Percentiles rank a stretch among this genome's conserved stretches.
Conservation (phyloP, 2,113 vertebrate genomes). For the Ahaetulla prasina region DNA sequence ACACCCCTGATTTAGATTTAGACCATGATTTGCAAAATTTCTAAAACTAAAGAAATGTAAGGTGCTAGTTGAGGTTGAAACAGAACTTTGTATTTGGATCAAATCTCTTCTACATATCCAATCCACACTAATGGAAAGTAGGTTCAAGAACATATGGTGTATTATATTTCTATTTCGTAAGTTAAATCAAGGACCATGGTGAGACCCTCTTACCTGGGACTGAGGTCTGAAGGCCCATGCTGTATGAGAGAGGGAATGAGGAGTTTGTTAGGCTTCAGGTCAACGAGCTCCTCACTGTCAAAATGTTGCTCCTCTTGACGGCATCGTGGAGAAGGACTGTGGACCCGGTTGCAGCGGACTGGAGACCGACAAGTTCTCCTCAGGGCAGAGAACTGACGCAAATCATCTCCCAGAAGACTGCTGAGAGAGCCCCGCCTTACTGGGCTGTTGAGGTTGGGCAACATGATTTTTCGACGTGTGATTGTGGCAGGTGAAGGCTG, state of each 20-base stretch:
- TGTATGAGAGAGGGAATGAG: conserved; percentile 80
- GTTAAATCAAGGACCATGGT: neutral
- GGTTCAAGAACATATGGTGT: neutral
- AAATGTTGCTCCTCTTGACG: conserved; percentile 48
- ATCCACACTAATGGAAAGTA: neutral
- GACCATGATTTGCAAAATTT: neutral
- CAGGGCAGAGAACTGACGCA: conserved; percentile 75
- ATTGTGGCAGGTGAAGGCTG: conserved; percentile 68
- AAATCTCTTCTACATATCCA: neutral
- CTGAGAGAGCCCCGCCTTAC: conserved; percentile 72
- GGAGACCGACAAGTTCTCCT: conserved; percentile 73
- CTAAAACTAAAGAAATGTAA: neutral
- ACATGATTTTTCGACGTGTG: conserved; percentile 69
- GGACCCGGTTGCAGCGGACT: conserved; percentile 63
- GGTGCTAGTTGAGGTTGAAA: neutral
- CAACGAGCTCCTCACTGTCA: neutral
- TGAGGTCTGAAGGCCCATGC: conserved; percentile 80
- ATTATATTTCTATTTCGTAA: neutral
- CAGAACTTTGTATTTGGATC: neutral
- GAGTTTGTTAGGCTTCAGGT: conserved; percentile 75
- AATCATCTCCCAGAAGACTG: conserved; percentile 81
- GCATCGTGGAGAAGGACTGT: conserved; percentile 70
- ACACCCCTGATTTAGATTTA: neutral
- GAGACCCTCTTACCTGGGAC: conserved; percentile 78
- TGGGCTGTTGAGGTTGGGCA: conserved; percentile 73